phyloP scores from a whole-genome alignment of 1,140 invertebrate genomes.

The Monomorium pharaonis region DNA sequence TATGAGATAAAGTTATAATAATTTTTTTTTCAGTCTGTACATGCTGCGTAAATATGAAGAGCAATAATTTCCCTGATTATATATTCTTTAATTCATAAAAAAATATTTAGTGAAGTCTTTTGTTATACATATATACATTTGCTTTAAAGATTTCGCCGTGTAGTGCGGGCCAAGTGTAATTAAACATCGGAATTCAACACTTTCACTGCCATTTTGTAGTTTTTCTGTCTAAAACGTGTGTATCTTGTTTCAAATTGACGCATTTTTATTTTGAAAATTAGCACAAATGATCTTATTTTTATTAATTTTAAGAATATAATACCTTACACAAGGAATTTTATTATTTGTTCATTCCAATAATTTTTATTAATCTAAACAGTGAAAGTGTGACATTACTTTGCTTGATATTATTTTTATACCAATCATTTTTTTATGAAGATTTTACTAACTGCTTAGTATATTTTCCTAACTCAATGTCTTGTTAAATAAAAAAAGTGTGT shows the following conservation, averaged over 20 bases:
- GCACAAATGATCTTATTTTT: slow-evolving; percentile 47
- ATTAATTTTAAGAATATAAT: slow-evolving; percentile 36
- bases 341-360: slow-evolving; percentile 23
- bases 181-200: slow-evolving; percentile 50
- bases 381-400: slow-evolving; percentile 49
- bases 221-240: background rate
- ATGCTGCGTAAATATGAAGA: slow-evolving; percentile 79
- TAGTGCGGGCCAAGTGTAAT: slow-evolving; percentile 53
- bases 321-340: slow-evolving; percentile 49
- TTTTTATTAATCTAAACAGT: slow-evolving; percentile 57
- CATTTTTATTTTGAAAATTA: background rate
- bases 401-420: slow-evolving; percentile 41
- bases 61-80: slow-evolving; percentile 43
- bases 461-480: slow-evolving; percentile 49
- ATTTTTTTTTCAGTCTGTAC: slow-evolving; percentile 81
- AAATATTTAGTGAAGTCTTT: slow-evolving; percentile 53
- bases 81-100: slow-evolving; percentile 32
- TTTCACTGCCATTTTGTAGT: slow-evolving; percentile 68
- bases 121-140: slow-evolving; percentile 62
- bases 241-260: background rate
- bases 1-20: background rate
- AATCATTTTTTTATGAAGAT: slow-evolving; percentile 34
- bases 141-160: slow-evolving; percentile 58
- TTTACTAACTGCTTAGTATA: slow-evolving; percentile 46
- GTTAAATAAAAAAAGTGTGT: slow-evolving; percentile 55